Percentiles rank a stretch among this genome's conserved stretches.
Evolutionary conservation across 2,888 invertebrate species (phyloP).

Genomic region (Anagyrus pseudococci): DNA sequence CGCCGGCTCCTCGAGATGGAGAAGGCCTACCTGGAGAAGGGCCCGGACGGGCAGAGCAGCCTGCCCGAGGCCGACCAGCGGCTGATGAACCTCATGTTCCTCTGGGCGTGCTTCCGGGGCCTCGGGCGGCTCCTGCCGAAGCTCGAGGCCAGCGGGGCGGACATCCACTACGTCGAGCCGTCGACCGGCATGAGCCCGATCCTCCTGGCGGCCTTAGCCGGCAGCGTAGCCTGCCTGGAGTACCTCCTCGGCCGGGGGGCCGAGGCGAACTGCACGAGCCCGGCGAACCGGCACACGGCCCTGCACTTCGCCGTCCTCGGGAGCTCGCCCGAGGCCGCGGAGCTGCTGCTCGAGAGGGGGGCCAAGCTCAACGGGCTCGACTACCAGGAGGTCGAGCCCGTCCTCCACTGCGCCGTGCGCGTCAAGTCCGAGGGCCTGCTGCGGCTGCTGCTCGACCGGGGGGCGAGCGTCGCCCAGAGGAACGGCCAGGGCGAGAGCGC

Average conservation of each 20-base stretch:
- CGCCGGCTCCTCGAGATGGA: constrained; percentile 52
- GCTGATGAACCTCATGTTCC: constrained; percentile 70
- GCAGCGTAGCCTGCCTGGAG: constrained; percentile 73
- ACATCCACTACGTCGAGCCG: constrained; percentile 74
- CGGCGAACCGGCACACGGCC: constrained; percentile 53
- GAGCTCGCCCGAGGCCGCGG: constrained; percentile 60
- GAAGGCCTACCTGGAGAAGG: constrained; percentile 42
- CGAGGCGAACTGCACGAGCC: constrained; percentile 68
- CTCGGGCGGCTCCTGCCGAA: constrained; percentile 73
- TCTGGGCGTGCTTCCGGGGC: constrained; percentile 81
- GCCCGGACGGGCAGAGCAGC: constrained; percentile 34
- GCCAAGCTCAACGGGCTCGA: constrained; percentile 53
- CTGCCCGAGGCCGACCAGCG: constrained; percentile 40
- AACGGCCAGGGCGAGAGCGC: constrained; percentile 62
- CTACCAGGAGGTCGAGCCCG: constrained; percentile 59
- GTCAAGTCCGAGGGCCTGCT: constrained; percentile 55
- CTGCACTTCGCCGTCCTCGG: constrained; percentile 65
- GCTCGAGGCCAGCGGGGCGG: constrained; percentile 73
- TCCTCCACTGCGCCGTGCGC: constrained; percentile 64
- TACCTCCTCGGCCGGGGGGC: constrained; percentile 74
- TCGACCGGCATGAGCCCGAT: constrained; percentile 76
- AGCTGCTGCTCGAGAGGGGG: constrained; percentile 59
- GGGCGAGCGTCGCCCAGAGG: constrained; percentile 59
- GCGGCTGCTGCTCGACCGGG: constrained; percentile 58
- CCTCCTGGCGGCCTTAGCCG: constrained; percentile 79